phyloP scores from a whole-genome alignment of 2,113 vertebrate genomes.

The Opisthocomus hoazin region DNA sequence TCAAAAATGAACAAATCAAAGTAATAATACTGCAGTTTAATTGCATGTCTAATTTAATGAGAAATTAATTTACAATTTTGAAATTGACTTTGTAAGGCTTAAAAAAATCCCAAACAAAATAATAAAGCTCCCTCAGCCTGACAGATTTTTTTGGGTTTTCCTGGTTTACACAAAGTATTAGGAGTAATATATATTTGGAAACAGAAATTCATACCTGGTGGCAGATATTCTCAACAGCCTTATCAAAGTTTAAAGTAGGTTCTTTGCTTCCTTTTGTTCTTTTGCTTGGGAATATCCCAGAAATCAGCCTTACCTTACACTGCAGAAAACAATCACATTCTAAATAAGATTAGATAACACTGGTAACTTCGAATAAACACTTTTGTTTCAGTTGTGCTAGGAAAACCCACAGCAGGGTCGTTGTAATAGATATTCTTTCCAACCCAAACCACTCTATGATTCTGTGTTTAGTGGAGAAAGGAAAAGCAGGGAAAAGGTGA shows the following conservation, averaged over 20 bases:
- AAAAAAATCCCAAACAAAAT: not conserved
- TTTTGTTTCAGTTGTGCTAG: not conserved
- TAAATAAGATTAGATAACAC: not conserved
- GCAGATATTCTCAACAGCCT: not conserved
- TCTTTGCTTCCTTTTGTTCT: not conserved
- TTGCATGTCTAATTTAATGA: not conserved
- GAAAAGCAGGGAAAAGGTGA: not conserved
- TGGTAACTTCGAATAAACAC: not conserved
- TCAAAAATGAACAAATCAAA: not conserved
- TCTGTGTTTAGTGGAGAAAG: not conserved
- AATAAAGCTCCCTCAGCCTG: not conserved
- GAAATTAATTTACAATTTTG: not conserved
- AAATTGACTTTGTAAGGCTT: not conserved
- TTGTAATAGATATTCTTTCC: not conserved
- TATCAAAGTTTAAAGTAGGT: not conserved
- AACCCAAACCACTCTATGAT: not conserved
- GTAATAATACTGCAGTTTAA: slow-evolving; percentile 9
- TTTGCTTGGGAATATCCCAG: not conserved
- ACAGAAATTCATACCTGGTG: not conserved
- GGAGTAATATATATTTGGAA: not conserved
- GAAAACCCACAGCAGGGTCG: not conserved
- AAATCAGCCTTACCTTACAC: not conserved
- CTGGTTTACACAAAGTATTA: not conserved
- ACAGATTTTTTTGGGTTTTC: not conserved
- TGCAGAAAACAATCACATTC: not conserved